A percentile compares a stretch with the other conserved stretches of the same genome.
Conservation (phyloP, 92 coral and sea anemone genomes). For the Actinernus sp. region DNA sequence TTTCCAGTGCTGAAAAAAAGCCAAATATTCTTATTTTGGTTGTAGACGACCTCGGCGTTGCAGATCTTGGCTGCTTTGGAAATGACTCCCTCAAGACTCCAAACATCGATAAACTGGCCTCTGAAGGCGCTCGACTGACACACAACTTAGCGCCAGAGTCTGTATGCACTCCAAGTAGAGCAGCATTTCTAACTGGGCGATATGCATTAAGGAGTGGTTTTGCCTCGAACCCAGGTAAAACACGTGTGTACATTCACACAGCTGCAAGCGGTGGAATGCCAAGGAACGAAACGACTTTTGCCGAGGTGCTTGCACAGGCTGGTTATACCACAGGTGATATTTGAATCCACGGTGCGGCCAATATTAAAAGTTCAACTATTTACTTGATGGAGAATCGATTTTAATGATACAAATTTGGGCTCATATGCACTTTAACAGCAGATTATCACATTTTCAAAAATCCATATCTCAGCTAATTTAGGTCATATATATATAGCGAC, state of each 20-base stretch:
- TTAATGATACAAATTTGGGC: too few relatives aligned
- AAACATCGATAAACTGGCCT: slow-evolving; percentile 84
- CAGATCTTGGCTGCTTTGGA: slow-evolving; percentile 89
- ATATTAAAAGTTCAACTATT: too few relatives aligned
- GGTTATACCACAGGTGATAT: slow-evolving; percentile 70
- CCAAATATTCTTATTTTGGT: slow-evolving; percentile 74
- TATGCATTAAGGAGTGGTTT: slow-evolving; percentile 81
- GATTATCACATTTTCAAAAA: too few relatives aligned
- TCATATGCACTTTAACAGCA: too few relatives aligned
- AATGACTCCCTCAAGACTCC: slow-evolving; percentile 85
- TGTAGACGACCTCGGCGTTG: slow-evolving; percentile 90
- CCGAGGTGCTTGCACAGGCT: slow-evolving; percentile 38
- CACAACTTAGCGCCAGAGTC: slow-evolving; percentile 81
- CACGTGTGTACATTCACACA: slow-evolving; percentile 34
- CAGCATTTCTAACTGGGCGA: slow-evolving; percentile 85
- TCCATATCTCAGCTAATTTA: too few relatives aligned
- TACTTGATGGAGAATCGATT: too few relatives aligned
- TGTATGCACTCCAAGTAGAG: slow-evolving; percentile 93
- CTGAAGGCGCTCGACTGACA: slow-evolving; percentile 70
- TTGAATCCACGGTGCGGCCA: too few relatives aligned
- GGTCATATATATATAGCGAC: too few relatives aligned
- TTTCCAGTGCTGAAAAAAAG: slow-evolving; percentile 15
- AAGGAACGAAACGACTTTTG: slow-evolving; percentile 68
- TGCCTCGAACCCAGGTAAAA: slow-evolving; percentile 38
- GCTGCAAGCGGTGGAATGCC: slow-evolving; percentile 76